These are phyloP conservation scores for Polyommatus iphigenia DNA, from an alignment of 2,888 invertebrate genomes.

Conservation along the genomic window DNA sequence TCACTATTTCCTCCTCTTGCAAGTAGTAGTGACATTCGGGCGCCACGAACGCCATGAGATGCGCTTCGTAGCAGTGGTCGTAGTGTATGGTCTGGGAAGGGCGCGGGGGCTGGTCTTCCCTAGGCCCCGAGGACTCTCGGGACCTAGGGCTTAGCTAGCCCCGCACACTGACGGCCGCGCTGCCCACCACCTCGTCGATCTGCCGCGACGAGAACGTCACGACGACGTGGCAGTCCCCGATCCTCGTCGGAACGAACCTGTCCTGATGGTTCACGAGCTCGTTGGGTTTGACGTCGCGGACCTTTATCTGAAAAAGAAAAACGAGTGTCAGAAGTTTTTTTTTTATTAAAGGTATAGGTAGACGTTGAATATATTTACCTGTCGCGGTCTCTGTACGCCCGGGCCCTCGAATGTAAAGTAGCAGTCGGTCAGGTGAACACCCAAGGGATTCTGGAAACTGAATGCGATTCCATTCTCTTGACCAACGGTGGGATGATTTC, in stretches of 20 bases:
- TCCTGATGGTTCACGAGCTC: constrained; percentile 82
- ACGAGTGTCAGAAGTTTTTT: background rate
- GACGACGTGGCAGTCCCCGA: constrained; percentile 82
- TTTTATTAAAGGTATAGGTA: background rate
- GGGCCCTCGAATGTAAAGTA: constrained; percentile 86
- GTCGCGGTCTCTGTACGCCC: constrained; percentile 82
- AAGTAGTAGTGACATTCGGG: constrained; percentile 66
- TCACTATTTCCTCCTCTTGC: constrained; percentile 69
- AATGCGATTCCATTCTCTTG: constrained; percentile 78
- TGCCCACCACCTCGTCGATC: constrained; percentile 83
- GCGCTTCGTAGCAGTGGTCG: constrained; percentile 55
- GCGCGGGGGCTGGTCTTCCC: constrained; percentile 55
- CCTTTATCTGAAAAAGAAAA: constrained; percentile 59
- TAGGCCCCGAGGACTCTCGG: constrained; percentile 59
- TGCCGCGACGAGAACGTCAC: constrained; percentile 84
- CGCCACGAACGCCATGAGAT: constrained; percentile 58
- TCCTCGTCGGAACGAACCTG: constrained; percentile 79
- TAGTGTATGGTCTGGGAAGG: constrained; percentile 62
- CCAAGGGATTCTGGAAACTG: constrained; percentile 85
- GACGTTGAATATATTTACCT: constrained; percentile 53
- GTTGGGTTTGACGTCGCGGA: constrained; percentile 82
- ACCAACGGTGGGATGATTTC: constrained; percentile 73
- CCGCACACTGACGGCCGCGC: constrained; percentile 76
- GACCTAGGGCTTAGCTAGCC: constrained; percentile 75
- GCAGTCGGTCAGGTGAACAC: constrained; percentile 82